These are phyloP conservation scores for Microcebus ravelobensis DNA, from an alignment of 2,113 vertebrate genomes.

Conservation along the genomic window DNA sequence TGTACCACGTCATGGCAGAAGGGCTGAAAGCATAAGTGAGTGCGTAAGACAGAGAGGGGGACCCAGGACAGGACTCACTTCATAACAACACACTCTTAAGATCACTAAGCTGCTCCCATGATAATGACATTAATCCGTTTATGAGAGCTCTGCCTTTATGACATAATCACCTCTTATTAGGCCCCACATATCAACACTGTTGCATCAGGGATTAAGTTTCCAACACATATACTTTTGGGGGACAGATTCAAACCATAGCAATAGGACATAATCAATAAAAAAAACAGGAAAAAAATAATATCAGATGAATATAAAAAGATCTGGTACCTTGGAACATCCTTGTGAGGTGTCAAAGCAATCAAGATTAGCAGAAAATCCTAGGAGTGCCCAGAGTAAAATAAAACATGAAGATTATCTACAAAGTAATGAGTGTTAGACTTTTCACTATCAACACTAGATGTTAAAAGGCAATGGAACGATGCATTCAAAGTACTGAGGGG, in stretches of 20 bases:
- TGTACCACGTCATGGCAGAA: neutral
- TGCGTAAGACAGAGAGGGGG: neutral
- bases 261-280: neutral
- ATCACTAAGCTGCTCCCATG: neutral
- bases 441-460: neutral
- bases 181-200: neutral
- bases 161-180: neutral
- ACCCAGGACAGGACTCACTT: neutral
- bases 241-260: neutral
- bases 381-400: neutral
- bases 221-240: neutral
- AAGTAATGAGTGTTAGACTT: neutral
- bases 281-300: neutral
- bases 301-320: neutral
- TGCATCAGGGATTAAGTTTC: neutral
- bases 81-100: neutral
- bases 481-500: neutral
- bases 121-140: neutral
- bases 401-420: neutral
- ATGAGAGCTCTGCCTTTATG: neutral
- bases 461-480: neutral
- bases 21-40: neutral
- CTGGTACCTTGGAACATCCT: neutral
- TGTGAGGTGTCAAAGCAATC: conserved; percentile 16
- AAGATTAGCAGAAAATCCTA: neutral